phyloP scores from a whole-genome alignment of 2,888 invertebrate species.

The Brachynemurus nebulosus region DNA sequence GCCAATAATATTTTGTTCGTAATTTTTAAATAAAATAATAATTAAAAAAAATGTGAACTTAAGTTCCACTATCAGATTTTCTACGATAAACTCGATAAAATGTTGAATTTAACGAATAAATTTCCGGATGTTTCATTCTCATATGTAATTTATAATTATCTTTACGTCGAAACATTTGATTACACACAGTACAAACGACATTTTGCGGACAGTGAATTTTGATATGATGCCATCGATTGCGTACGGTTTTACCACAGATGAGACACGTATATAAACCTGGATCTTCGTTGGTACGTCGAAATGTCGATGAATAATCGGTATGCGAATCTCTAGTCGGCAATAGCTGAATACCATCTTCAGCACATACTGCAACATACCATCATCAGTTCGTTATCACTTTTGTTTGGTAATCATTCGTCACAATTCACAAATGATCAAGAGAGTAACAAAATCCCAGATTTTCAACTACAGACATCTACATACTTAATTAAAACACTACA shows the following conservation, averaged over 20 bases:
- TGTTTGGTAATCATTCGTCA: neutral
- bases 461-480: neutral
- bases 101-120: neutral
- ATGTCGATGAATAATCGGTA: conserved; percentile 26
- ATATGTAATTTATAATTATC: conserved; percentile 55
- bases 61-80: conserved; percentile 1
- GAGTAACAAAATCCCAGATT: neutral
- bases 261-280: conserved; percentile 41
- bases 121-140: conserved; percentile 39
- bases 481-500: neutral
- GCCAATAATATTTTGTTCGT: too few species aligned
- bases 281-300: conserved; percentile 23
- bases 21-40: too few species aligned
- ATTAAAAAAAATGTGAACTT: too few species aligned
- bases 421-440: neutral
- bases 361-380: conserved; percentile 11
- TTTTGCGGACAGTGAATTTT: conserved; percentile 49
- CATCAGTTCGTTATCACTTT: conserved; percentile 2
- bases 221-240: conserved; percentile 52
- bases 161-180: conserved; percentile 46
- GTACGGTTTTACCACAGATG: conserved; percentile 49
- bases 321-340: conserved; percentile 4
- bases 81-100: conserved; percentile 1
- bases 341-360: conserved; percentile 5
- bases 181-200: conserved; percentile 47